Percentiles rank a stretch among this genome's conserved stretches.
Conservation (phyloP, 2,113 vertebrate genomes). For the Ictalurus furcatus region DNA sequence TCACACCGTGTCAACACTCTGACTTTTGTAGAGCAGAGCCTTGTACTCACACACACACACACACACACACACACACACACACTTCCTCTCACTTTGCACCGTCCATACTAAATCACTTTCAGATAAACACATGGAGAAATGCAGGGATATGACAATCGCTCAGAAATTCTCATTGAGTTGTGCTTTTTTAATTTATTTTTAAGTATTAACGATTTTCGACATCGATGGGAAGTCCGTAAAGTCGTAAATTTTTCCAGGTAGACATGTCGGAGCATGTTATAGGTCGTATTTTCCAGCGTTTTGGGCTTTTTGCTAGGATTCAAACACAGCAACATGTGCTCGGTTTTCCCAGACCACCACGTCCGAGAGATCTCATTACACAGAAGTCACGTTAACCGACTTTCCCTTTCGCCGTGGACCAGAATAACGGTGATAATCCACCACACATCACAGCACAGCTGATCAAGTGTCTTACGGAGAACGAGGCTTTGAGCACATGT, state of each 20-base stretch:
- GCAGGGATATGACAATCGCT: not conserved
- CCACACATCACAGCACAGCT: not conserved
- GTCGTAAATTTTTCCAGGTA: not conserved
- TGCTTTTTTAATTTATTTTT: no score
- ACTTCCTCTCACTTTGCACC: not conserved
- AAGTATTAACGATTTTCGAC: not conserved
- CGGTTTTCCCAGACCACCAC: not conserved
- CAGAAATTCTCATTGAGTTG: not conserved
- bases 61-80: conserved; percentile 6
- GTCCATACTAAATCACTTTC: not conserved
- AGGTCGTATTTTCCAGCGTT: no score
- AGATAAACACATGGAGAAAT: not conserved
- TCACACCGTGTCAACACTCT: conserved; percentile 16
- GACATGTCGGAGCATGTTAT: no score
- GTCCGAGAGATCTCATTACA: not conserved
- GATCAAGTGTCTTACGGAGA: not conserved
- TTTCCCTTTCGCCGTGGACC: not conserved
- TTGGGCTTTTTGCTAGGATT: no score
- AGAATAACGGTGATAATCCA: not conserved
- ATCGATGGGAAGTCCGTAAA: not conserved
- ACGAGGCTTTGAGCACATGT: not conserved
- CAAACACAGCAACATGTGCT: not conserved
- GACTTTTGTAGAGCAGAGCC: not conserved
- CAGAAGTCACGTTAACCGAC: not conserved
- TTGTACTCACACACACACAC: conserved; percentile 11